phyloP scores from a whole-genome alignment of 2,888 invertebrate species.

The Geotrupes spiniger region DNA sequence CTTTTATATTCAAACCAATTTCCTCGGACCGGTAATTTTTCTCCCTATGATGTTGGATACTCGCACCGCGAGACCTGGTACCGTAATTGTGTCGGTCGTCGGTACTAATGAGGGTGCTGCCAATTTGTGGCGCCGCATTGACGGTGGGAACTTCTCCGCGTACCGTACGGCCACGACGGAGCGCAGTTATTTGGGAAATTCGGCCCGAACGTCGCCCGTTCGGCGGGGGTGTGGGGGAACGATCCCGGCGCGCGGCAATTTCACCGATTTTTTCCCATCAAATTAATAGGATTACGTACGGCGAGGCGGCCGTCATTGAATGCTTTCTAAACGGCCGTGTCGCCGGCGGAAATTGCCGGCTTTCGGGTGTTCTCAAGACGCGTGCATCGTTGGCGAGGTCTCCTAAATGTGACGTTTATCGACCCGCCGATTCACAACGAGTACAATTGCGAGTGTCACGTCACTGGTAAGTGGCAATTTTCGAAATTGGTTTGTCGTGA shows the following conservation, averaged over 20 bases:
- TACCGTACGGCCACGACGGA: not conserved
- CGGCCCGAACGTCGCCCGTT: not conserved
- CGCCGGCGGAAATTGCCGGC: not conserved
- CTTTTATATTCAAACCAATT: too few relatives aligned
- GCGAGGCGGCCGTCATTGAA: not conserved
- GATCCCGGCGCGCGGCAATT: too few relatives aligned
- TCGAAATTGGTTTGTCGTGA: too few relatives aligned
- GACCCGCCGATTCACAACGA: too few relatives aligned
- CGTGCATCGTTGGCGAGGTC: too few relatives aligned
- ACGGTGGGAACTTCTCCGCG: slow-evolving; percentile 38
- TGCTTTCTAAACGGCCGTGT: not conserved
- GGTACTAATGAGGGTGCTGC: slow-evolving; percentile 37
- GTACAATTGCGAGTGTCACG: too few relatives aligned
- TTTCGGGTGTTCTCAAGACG: too few relatives aligned
- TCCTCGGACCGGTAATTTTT: too few relatives aligned
- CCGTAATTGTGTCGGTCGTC: slow-evolving; percentile 14
- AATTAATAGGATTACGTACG: slow-evolving; percentile 8
- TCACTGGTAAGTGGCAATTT: too few relatives aligned
- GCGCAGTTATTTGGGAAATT: slow-evolving; percentile 11
- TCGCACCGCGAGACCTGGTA: not conserved
- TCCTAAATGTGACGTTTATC: too few relatives aligned
- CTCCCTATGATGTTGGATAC: not conserved
- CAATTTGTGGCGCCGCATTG: slow-evolving; percentile 42
- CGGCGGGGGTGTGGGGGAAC: too few relatives aligned
- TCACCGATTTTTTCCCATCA: too few relatives aligned